Conservation (phyloP, 2,113 vertebrate genomes). For the Xiphophorus maculatus region DNA sequence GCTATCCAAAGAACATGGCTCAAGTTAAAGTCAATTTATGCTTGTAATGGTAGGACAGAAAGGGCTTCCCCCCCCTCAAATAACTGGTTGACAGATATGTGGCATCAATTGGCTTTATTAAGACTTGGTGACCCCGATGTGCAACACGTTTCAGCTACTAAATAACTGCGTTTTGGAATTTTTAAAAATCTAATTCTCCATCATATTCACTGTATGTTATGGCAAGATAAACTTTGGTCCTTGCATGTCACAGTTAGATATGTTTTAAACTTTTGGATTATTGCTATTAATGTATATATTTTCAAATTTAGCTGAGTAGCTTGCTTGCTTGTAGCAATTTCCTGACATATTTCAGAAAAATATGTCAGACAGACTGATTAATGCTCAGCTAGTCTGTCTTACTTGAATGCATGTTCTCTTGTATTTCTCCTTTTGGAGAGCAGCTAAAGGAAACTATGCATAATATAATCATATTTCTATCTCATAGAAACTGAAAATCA, state of each 20-base stretch:
- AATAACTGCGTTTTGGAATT: not conserved
- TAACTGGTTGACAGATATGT: too few species aligned
- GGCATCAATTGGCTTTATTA: not conserved
- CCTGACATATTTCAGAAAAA: not conserved
- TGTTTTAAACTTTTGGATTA: too few species aligned
- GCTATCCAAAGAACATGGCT: not conserved
- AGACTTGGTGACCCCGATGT: not conserved
- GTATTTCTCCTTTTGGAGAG: not conserved
- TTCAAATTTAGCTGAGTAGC: too few species aligned
- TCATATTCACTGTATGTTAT: not conserved
- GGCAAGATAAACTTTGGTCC: too few species aligned
- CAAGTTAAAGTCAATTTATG: not conserved
- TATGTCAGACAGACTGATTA: not conserved
- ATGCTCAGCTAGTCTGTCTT: not conserved
- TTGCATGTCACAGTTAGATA: too few species aligned
- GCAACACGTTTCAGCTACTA: not conserved
- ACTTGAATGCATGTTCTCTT: not conserved
- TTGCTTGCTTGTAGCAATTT: not conserved
- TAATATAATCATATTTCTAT: not conserved
- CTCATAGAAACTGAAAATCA: not conserved
- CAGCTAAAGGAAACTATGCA: not conserved
- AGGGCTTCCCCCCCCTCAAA: not conserved
- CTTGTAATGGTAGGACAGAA: not conserved
- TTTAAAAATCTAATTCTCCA: not conserved
- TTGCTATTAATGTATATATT: too few species aligned